phyloP scores from a whole-genome alignment of 2,113 vertebrate genomes.

The Engraulis encrasicolus region DNA sequence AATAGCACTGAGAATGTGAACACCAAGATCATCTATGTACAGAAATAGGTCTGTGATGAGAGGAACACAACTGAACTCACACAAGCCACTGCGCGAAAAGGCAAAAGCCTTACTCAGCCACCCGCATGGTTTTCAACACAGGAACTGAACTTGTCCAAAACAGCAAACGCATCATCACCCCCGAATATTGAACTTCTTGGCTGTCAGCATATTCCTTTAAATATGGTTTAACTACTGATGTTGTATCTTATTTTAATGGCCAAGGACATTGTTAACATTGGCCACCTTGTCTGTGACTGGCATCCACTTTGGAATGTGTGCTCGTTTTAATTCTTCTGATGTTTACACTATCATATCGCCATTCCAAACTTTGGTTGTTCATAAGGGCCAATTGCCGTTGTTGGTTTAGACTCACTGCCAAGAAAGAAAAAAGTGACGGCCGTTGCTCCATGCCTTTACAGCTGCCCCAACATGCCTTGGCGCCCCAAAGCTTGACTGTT shows the following conservation, averaged over 20 bases:
- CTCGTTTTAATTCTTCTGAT: constrained; percentile 31
- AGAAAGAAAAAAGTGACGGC: constrained; percentile 3
- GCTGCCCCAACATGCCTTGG: constrained; percentile 38
- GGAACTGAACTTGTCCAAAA: background rate
- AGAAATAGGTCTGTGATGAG: background rate
- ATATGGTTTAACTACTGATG: background rate
- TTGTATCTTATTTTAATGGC: too few relatives aligned
- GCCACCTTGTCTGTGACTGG: background rate
- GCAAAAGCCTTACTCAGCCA: background rate
- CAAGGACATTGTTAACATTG: background rate
- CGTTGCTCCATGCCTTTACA: constrained; percentile 14
- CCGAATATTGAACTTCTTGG: background rate
- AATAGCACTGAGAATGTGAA: background rate
- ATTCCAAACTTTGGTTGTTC: constrained; percentile 52
- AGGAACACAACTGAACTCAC: background rate
- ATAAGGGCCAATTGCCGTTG: constrained; percentile 53
- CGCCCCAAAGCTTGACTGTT: constrained; percentile 29
- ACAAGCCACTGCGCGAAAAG: background rate
- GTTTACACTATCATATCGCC: constrained; percentile 42
- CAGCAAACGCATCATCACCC: background rate
- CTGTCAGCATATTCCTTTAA: background rate
- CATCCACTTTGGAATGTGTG: background rate
- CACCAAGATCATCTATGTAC: background rate
- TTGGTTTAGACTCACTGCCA: constrained; percentile 45
- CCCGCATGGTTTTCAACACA: background rate